Evolutionary conservation across 1,140 invertebrate species (phyloP), one percentile per base, ranked within the genome.

Genomic region (Danaus melanippus): DNA sequence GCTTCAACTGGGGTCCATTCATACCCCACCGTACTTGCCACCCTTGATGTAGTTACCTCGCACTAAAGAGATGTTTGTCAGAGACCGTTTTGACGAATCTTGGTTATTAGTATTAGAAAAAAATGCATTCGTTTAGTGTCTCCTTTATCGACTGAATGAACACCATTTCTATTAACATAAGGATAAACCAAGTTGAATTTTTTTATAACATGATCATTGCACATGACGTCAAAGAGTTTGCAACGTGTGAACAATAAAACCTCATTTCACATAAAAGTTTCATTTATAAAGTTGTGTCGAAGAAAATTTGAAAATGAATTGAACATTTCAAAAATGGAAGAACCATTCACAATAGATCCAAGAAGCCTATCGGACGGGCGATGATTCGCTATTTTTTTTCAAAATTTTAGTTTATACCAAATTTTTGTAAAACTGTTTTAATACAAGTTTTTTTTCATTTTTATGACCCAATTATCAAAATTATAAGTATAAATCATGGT

Each of bases 351-450:
- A 74, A 66, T 72, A 66, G 66, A 75, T 75, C 66, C 58, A 52
- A 65, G 62, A 72, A 54, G 67, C 71, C 75, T 67, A 74, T 62
- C 66, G 60, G 63, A 66, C 67, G 71, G 71, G 61, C 73, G 67
- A 53, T 65, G 69, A 73, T 76, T 76, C 58, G 66, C 73, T 69
- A 45, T 74, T 81, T 74, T 74, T 76, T 76, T 78, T 83, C 77
- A 66, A 83, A 85, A 80, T 80, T 83, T 77, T 58, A 70, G 76
- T 80, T 67, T 53, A 52, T 44, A 56, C 57, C 55, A 74, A 80
- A 80, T 85, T 83, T 80, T 82, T 77, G 79, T 83, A 76, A 71
- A 69, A 59, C 65, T 58, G 60, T 74, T 76, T 76, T 69, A 58
- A 61, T 69, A 60, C 62, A 65, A 40, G 59, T 74, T 77, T 76